Evolutionary conservation across 2,113 vertebrate species (phyloP), one percentile per base, ranked within the genome.

Genomic region (Manacus vitellinus): DNA sequence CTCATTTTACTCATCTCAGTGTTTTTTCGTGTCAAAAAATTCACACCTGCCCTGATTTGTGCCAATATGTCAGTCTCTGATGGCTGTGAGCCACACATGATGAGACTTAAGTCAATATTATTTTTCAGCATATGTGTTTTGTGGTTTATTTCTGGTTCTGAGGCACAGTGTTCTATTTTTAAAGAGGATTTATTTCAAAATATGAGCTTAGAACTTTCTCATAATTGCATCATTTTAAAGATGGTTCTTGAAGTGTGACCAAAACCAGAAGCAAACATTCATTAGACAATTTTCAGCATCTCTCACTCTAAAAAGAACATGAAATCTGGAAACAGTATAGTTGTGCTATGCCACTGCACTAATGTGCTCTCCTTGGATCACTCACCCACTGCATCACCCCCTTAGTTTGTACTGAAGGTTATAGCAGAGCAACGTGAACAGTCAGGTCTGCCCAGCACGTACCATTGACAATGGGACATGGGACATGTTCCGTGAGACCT

Each of bases 141-240:
- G 88, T 68, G 51, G 55, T 23, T 90, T 68, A n/a, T 85, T 82
- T 82, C 74, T 79, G 62, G 47, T 61, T 92, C 66, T 37, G 67
- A 92, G 54, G 58, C 37, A 56, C 58, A 61, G 54, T 10, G 25
- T 47, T 79, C n/a, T 61, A 20, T 88, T 68, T 71, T 82, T 75
- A 72, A 79, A 94, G 41, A 94, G n/a, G 56, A 65, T 79, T 85
- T 56, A 52, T 83, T 73, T 86, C 52, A 92, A 94, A 90, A 68
- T 43, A 79, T 14, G 22, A 54, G 21, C 85, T 68, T 49, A 58
- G 27, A 33, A 63, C 52, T 76, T 79, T 90, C 52, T 88, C 28
- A 16, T 66, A 73, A 76, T 54, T 71, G 33, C n/a, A 39, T 66
- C 14, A 25, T 58, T 94, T 90, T 7, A 66, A 83, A 85, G 63